Conservation (phyloP, 2,113 vertebrate genomes). For the Xyrauchen texanus region DNA sequence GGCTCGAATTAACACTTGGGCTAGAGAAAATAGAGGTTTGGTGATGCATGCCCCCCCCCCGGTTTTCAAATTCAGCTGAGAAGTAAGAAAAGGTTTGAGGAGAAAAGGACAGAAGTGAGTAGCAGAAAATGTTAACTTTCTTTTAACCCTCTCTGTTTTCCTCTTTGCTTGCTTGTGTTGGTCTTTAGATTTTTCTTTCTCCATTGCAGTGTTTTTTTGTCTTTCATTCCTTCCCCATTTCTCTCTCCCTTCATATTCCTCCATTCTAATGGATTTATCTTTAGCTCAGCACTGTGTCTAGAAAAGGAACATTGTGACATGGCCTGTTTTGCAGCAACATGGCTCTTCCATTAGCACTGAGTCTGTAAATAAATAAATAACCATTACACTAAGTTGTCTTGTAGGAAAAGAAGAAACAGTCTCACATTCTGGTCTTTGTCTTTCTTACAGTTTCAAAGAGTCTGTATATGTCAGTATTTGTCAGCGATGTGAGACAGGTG, state of each 20-base stretch:
- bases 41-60: slow-evolving; percentile 30
- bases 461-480: not conserved
- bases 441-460: not conserved
- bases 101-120: slow-evolving; percentile 4
- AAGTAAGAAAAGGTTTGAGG: slow-evolving; percentile 23
- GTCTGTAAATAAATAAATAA: slow-evolving; percentile 48
- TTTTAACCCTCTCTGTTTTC: not conserved
- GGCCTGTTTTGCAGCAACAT: slow-evolving; percentile 50
- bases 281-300: slow-evolving; percentile 29
- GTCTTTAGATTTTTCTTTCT: too few relatives aligned
- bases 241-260: slow-evolving; percentile 11
- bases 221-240: not conserved
- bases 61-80: slow-evolving; percentile 7
- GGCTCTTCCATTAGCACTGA: slow-evolving; percentile 47
- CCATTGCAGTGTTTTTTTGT: not conserved
- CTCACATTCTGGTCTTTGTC: not conserved
- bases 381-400: slow-evolving; percentile 14
- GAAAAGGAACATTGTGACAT: slow-evolving; percentile 38
- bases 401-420: slow-evolving; percentile 4
- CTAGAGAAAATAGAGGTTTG: slow-evolving; percentile 29
- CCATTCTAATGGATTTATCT: slow-evolving; percentile 47
- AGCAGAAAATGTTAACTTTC: slow-evolving; percentile 20
- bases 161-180: not conserved
- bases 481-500: too few relatives aligned
- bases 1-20: slow-evolving; percentile 26